phyloP scores from a whole-genome alignment of 2,113 vertebrate genomes.

The Sitta europaea region DNA sequence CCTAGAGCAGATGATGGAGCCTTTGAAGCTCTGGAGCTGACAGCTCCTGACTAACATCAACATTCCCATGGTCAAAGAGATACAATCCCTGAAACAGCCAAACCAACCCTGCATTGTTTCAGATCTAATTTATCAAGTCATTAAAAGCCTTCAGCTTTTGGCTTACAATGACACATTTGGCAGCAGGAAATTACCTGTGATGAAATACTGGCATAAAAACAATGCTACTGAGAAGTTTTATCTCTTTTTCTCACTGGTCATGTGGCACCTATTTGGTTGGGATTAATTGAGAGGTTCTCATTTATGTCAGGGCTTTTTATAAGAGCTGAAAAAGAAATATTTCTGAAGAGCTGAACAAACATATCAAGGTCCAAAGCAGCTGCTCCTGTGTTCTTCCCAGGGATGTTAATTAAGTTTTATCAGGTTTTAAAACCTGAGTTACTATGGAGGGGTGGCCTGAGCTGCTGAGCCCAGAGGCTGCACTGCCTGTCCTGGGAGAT shows the following conservation, averaged over 20 bases:
- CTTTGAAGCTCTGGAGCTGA: neutral
- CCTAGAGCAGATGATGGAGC: neutral
- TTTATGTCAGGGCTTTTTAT: neutral
- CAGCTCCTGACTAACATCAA: neutral
- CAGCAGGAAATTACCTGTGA: neutral
- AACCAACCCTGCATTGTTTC: neutral
- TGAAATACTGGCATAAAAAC: neutral
- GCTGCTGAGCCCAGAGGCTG: neutral
- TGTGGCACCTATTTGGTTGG: neutral
- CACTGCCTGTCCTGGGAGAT: neutral
- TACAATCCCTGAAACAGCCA: neutral
- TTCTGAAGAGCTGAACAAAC: neutral
- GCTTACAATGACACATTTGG: neutral
- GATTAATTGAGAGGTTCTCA: neutral
- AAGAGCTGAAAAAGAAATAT: neutral
- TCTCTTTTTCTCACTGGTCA: neutral
- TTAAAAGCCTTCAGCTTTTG: neutral
- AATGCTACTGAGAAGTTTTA: neutral
- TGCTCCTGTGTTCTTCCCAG: neutral
- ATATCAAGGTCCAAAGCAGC: neutral
- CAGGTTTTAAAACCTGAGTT: neutral
- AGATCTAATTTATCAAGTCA: too few relatives aligned
- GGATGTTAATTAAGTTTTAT: neutral
- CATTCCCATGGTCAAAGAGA: neutral
- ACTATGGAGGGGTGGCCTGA: fast-evolving